Base-by-base conservation (phyloP, 1,140 invertebrate species). In the Choristoneura fumiferana region DNA sequence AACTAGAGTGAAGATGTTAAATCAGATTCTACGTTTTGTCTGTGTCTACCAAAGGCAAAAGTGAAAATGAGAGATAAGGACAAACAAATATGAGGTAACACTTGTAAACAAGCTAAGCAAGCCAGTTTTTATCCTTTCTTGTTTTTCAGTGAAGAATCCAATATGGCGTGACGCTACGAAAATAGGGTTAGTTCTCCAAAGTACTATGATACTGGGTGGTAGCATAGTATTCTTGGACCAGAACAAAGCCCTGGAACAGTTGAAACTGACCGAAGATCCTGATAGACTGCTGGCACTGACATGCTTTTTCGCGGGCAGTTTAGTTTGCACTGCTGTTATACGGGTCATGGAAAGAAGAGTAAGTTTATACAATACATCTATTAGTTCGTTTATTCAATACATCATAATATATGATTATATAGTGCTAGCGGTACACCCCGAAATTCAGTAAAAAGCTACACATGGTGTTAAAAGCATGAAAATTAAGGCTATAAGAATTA, bases 181-280 rank as follows among this genome's bases (percentile, higher is more conserved):
- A 54, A 76, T 87, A 4, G 81, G 82, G 1, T 37, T 85, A 2
- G 52, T 84, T 1, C 53, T 84, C 1, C 74, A 69, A 58, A 83
- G 77, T 0, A 64, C 71, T 4, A 72, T 64, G 4, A 60, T 73
- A 0, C 55, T 87, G 2, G 71, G 77, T 54, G 84, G 84, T 0
- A 78, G 76, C 43, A 73, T 79, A 8, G 58, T 85, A 18, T 87
- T 85, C 49, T n/a, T 87, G 10, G 78, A 87, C n/a, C 75, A 83
- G 53, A 62, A 77, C 14, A 84, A 83, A 40, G 69, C 71, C 0
- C 43, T 87, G 15, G 36, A 64, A 1, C 81, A 85, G 54, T 58
- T 84, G 14, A 64, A 71, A n/a, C 59, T 69, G 0, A 15, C 54
- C 4, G 18, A 52, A 4, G 82, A 81, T 13, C 75, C 76, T 43